Evolutionary conservation across 2,888 invertebrate species (phyloP), one percentile per base, ranked within the genome.

Genomic region (Tenthredo notha): DNA sequence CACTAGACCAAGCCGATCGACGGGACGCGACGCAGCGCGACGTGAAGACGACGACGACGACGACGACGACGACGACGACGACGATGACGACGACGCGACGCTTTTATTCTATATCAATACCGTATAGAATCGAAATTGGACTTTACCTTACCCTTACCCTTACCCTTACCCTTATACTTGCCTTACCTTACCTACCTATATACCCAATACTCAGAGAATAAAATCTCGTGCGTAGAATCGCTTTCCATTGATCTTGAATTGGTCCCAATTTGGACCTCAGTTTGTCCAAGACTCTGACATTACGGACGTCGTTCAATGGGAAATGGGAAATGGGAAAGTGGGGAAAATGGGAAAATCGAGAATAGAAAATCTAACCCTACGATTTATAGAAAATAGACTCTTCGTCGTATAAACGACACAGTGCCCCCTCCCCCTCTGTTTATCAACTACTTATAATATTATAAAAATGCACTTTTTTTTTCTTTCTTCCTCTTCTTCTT

Each of bases 201-300:
- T 21, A 74, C 40, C 37, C 18, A 2, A 29, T 9, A 61, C 3
- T 58, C 40, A 29, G n/a, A 29, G 80, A 80, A 61, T 80, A 80
- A 80, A 80, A 80, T 61, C 80, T 80, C 80, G 37, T 37, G 61
- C 58, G 58, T 40, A 58, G 80, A 33, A 80, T 80, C 18, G 80
- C 61, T 80, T 61, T 80, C 61, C 80, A 80, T 80, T 80, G 80
- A 80, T 80, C 58, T 80, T 80, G 80, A 58, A 61, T 80, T n/a
- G 80, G 61, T 58, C 21, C 58, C 80, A 80, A 80, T 80, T 80
- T 80, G 58, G 80, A 58, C 33, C 37, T 21, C 37, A 50, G 77
- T 50, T 77, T 77, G 77, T 77, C 77, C 77, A 77, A 54, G 54
- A 33, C 25, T 77, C 54, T 29, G 29, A 25, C 77, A 54, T 77